Evolutionary conservation across 2,797 vertebrate species (phyloP), one percentile per base, ranked within the genome.

Genomic region (Carduelis carduelis): DNA sequence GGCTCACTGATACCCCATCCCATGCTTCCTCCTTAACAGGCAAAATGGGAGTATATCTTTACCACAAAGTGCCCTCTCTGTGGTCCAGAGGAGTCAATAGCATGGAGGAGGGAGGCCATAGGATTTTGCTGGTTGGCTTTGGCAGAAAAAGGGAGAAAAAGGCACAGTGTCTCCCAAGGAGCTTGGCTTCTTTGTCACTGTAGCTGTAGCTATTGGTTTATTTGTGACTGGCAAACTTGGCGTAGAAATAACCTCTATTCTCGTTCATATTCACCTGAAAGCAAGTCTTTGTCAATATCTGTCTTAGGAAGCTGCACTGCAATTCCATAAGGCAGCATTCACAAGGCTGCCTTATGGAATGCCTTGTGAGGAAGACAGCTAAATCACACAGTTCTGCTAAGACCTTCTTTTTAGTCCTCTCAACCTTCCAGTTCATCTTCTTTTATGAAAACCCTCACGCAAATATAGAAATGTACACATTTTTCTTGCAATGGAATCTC

Each of bases 401-500:
- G 83, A 60, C 77, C 59, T 57, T 5, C 21, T 65, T 79, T 70
- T 94, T 79, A 65, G 35, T 87, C 84, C 90, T 92, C 64, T 89
- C 87, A 97, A 61, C 35, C 35, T 9, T 86, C 50, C 37, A 34
- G 41, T 90, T 93, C 74, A 76, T 95, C 80, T 94, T 92, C 60
- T 44, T 95, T 69, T 92, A 82, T 41, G 47, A 85, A 68, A 95
- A 93, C 63, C 71, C 37, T 57, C 69, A 66, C 0, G 32, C 55
- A 93, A 86, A 93, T 80, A 75, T 12, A 83, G 75, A 94, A 87
- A 91, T 56, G 53, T 69, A 57, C 60, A 64, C 19, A 89, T 94
- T 96, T 90, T 97, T 90, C 82, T 96, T 94, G 52, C 21, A 6
- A 23, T 82, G 66, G 56, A 89, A 75, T 76, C n/a, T 94, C 94